Evolutionary conservation across 2,888 invertebrate species (phyloP).

Genomic region (Teleiodes luculella): DNA sequence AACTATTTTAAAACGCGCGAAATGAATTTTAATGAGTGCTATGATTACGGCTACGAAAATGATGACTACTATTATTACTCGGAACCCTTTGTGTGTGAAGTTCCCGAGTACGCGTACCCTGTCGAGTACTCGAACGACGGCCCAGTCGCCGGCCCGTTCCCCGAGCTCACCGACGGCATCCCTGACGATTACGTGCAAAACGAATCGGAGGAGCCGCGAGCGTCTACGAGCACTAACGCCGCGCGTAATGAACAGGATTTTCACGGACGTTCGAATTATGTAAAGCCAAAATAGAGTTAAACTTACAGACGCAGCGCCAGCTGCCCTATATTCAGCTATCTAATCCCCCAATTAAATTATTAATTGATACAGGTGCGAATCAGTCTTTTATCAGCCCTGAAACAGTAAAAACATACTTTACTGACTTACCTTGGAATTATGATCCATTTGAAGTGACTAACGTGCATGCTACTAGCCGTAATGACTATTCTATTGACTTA

Average conservation of each 20-base stretch:
- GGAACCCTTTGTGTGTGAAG: too few relatives aligned
- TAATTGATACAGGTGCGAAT: neutral
- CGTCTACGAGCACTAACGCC: neutral
- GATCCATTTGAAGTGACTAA: constrained; percentile 1
- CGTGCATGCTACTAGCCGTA: neutral
- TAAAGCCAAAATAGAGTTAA: constrained; percentile 3
- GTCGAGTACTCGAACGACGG: too few relatives aligned
- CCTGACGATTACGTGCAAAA: too few relatives aligned
- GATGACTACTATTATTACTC: too few relatives aligned
- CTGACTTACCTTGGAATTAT: neutral
- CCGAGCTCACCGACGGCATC: too few relatives aligned
- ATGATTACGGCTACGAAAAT: too few relatives aligned
- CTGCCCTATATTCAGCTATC: neutral
- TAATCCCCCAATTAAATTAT: too few relatives aligned
- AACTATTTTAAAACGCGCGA: too few relatives aligned
- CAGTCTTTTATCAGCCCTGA: neutral
- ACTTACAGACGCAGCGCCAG: neutral
- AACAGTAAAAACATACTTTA: neutral
- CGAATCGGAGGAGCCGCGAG: too few relatives aligned
- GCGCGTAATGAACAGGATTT: neutral
- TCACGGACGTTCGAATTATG: neutral
- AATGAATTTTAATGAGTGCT: too few relatives aligned
- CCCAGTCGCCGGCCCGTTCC: too few relatives aligned
- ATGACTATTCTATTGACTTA: neutral
- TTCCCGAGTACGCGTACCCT: too few relatives aligned